Base-by-base conservation (phyloP, 2,113 vertebrate genomes). In the Silurus meridionalis region DNA sequence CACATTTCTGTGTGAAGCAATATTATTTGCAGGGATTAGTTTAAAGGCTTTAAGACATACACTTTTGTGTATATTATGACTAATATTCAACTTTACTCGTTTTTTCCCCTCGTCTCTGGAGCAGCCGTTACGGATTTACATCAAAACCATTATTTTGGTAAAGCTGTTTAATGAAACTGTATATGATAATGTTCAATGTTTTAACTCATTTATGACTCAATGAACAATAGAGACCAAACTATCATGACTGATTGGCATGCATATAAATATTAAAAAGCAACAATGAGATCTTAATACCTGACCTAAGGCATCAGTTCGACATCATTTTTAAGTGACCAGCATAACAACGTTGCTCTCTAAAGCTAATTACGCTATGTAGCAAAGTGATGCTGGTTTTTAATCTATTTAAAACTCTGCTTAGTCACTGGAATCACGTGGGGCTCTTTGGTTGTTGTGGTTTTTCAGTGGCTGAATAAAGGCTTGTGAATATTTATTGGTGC, bases 401-500 rank as follows among this genome's bases (percentile, higher is more conserved):
- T n/a, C 74, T 55, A 25, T 55, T 55, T 78, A 78, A 78, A 57
- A 25, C 74, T 17, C 74, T 57, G 11, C 74, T 55, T 78, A 78
- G 74, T 78, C 74, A 55, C 58, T 79, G 19, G 53, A 0, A 4
- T 58, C 53, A 79, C 7, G 77, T 80, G 28, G 28, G 57, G 78
- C 57, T 80, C 17, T 69, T 63, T 50, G 83, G 82, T 66, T 25
- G 19, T 80, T 58, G 67, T 48, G 58, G 15, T 53, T 46, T 28
- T 86, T 50, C 25, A 77, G 80, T 53, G 71, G 15, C 64, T 52
- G 28, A 66, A n/a, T 48, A 14, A 8, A 28, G 77, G n/a, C 52
- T 66, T 67, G 69, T 63, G 55, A n/a, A 52, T 77, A 21, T 64
- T 75, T 82, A 77, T 48, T 69, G 60, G 63, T n/a, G 69, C n/a